Evolutionary conservation across 2,888 invertebrate species (phyloP).

Genomic region (Hydroisotoma schaefferi): DNA sequence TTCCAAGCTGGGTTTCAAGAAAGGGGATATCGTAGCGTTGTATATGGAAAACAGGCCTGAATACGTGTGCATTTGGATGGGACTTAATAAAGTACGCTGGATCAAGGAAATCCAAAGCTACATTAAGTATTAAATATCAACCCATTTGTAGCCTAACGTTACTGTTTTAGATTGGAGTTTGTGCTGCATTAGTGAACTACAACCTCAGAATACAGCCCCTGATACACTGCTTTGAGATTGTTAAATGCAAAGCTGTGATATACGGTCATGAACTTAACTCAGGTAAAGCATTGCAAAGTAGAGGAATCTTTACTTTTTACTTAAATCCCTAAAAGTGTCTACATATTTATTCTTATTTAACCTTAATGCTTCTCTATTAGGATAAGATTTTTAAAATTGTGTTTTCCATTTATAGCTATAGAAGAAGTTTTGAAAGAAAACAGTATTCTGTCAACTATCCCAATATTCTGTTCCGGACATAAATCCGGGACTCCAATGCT

Average conservation of each 20-base stretch:
- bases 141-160: neutral
- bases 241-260: constrained; percentile 78
- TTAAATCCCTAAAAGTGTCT: no score
- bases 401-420: constrained; percentile 23
- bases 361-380: no score
- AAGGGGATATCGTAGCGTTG: constrained; percentile 83
- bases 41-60: constrained; percentile 90
- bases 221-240: constrained; percentile 80
- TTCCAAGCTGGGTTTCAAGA: constrained; percentile 71
- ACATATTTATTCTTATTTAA: no score
- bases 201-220: constrained; percentile 80
- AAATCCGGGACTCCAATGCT: constrained; percentile 24
- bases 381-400: neutral
- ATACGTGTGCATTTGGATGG: constrained; percentile 88
- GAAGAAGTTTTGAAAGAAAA: constrained; percentile 30
- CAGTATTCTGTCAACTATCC: constrained; percentile 23
- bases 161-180: constrained; percentile 64
- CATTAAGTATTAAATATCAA: no score
- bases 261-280: constrained; percentile 67
- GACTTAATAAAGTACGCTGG: constrained; percentile 60
- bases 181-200: constrained; percentile 87
- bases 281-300: constrained; percentile 60
- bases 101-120: no score
- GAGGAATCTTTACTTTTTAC: no score
- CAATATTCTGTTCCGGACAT: constrained; percentile 33